These are phyloP conservation scores for Colletes gigas DNA, from an alignment of 1,140 invertebrate genomes.

Conservation along the genomic window DNA sequence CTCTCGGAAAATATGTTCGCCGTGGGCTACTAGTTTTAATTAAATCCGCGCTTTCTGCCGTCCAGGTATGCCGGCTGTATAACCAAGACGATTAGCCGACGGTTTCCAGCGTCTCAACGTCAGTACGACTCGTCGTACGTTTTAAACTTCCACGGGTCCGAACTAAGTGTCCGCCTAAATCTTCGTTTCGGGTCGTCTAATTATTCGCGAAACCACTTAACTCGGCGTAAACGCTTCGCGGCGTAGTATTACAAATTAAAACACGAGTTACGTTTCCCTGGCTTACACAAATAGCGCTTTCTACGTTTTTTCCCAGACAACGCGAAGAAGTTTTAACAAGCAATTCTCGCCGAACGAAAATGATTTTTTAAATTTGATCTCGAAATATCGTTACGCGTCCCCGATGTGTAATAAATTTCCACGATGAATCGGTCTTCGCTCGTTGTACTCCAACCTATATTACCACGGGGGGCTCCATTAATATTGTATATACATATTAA, in stretches of 20 bases:
- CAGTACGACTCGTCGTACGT: conserved; percentile 47
- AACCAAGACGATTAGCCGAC: conserved; percentile 70
- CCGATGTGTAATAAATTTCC: too few relatives aligned
- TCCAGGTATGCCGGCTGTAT: conserved; percentile 59
- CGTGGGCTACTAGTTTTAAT: conserved; percentile 75
- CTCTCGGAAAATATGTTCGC: conserved; percentile 73
- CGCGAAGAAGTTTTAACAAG: conserved; percentile 37
- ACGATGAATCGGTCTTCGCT: too few relatives aligned
- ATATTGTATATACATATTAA: too few relatives aligned
- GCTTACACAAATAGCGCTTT: neutral
- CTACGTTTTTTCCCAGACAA: neutral
- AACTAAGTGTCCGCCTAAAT: conserved; percentile 57
- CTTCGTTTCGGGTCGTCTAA: conserved; percentile 49
- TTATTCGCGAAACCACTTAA: conserved; percentile 49
- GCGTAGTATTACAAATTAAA: neutral
- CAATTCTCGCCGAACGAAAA: neutral
- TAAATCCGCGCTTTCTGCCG: conserved; percentile 69
- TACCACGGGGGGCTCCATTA: too few relatives aligned
- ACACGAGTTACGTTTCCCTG: neutral
- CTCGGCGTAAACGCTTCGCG: conserved; percentile 33
- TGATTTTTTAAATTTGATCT: too few relatives aligned
- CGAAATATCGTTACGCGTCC: too few relatives aligned
- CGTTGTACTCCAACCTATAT: too few relatives aligned
- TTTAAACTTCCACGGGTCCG: conserved; percentile 47
- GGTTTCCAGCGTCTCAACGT: conserved; percentile 52